Conservation (phyloP, 2,113 vertebrate genomes). For the Oryzias melastigma region DNA sequence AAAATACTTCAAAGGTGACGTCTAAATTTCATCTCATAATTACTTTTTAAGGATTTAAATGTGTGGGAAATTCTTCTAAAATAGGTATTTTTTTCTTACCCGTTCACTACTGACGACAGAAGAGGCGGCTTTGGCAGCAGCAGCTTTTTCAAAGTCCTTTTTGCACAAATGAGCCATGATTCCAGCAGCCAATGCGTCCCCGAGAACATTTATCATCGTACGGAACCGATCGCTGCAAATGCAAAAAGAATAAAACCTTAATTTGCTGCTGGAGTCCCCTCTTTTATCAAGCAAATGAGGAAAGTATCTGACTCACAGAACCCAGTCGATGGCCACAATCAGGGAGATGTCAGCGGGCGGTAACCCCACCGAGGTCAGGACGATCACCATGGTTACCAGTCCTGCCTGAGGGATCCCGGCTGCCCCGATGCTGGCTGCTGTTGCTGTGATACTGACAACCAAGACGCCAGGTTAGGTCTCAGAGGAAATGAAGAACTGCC, state of each 20-base stretch:
- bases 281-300: neutral
- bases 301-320: slow-evolving; percentile 69
- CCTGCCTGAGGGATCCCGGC: slow-evolving; percentile 87
- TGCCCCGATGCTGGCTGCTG: slow-evolving; percentile 76
- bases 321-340: slow-evolving; percentile 85
- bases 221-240: slow-evolving; percentile 79
- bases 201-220: slow-evolving; percentile 84
- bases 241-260: neutral
- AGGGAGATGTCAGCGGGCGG: slow-evolving; percentile 85
- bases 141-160: slow-evolving; percentile 77
- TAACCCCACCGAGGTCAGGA: slow-evolving; percentile 86
- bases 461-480: neutral
- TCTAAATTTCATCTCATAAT: too few relatives aligned
- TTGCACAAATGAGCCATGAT: slow-evolving; percentile 81
- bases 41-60: too few relatives aligned
- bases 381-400: slow-evolving; percentile 87
- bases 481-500: neutral
- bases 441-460: slow-evolving; percentile 71
- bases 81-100: slow-evolving; percentile 41
- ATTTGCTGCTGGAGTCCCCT: neutral
- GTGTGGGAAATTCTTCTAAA: neutral
- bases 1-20: too few relatives aligned
- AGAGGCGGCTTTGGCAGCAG: neutral
- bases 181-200: slow-evolving; percentile 83
- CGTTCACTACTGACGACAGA: slow-evolving; percentile 18